These are phyloP conservation scores for Noctua janthe DNA, from an alignment of 2,888 invertebrate species.

Conservation along the genomic window DNA sequence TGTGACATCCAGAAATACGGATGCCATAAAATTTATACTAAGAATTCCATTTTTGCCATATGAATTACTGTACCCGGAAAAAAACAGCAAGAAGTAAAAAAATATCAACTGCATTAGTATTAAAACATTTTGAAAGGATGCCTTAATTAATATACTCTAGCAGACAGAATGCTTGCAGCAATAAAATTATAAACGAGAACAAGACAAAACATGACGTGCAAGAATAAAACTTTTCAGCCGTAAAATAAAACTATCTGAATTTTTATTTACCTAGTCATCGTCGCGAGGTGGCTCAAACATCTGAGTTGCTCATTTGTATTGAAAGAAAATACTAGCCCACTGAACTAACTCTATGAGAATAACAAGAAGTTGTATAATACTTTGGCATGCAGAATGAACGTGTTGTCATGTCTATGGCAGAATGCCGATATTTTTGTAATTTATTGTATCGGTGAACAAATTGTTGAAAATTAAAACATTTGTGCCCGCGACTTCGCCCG, in stretches of 20 bases:
- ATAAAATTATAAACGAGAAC: conserved; percentile 15
- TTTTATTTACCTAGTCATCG: conserved; percentile 60
- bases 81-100: not conserved
- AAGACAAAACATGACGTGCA: conserved; percentile 33
- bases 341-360: conserved; percentile 49
- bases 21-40: too few relatives aligned
- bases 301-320: conserved; percentile 63
- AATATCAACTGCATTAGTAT: not conserved
- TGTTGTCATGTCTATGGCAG: conserved; percentile 32
- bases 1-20: too few relatives aligned
- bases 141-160: conserved; percentile 11
- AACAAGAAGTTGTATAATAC: conserved; percentile 57
- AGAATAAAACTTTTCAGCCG: conserved; percentile 43
- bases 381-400: conserved; percentile 54
- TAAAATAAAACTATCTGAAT: conserved; percentile 55
- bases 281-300: conserved; percentile 60
- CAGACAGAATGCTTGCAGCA: not conserved
- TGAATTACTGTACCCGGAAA: not conserved
- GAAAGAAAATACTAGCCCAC: conserved; percentile 64
- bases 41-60: not conserved
- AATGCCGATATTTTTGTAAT: conserved; percentile 37
- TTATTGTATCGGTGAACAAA: conserved; percentile 27
- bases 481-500: not conserved
- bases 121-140: not conserved
- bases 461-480: conserved; percentile 11